These are phyloP conservation scores for Fragum whitleyi DNA, from an alignment of 2,888 invertebrate genomes.

Conservation along the genomic window DNA sequence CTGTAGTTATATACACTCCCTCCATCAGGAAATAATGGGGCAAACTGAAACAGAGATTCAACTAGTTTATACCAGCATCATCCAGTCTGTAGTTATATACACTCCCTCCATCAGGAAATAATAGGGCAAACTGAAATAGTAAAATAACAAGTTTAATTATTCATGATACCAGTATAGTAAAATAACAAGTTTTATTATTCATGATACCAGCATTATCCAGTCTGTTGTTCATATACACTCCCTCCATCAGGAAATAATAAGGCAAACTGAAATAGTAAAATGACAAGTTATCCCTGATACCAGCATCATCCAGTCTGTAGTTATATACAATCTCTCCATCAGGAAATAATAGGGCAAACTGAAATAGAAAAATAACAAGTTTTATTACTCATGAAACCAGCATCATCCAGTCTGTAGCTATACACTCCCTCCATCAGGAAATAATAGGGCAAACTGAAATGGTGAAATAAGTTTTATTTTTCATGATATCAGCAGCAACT, in stretches of 20 bases:
- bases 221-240: conserved; percentile 90
- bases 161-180: too few species aligned
- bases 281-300: conserved; percentile 87
- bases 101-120: conserved; percentile 88
- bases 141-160: too few species aligned
- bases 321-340: conserved; percentile 89
- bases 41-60: conserved; percentile 71
- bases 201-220: conserved; percentile 91
- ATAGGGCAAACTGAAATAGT: conserved; percentile 77
- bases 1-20: conserved; percentile 90
- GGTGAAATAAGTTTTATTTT: too few species aligned
- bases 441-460: conserved; percentile 83
- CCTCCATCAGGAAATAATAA: conserved; percentile 88
- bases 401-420: conserved; percentile 91
- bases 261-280: conserved; percentile 72
- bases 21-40: conserved; percentile 87
- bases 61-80: conserved; percentile 92
- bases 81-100: conserved; percentile 91
- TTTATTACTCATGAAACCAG: conserved; percentile 89
- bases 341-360: conserved; percentile 87
- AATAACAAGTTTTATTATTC: conserved; percentile 7
- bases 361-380: conserved; percentile 39
- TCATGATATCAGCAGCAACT: too few species aligned
- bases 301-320: conserved; percentile 91
- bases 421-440: conserved; percentile 88